phyloP scores from a whole-genome alignment of 2,113 vertebrate species.

The Fukomys damarensis region DNA sequence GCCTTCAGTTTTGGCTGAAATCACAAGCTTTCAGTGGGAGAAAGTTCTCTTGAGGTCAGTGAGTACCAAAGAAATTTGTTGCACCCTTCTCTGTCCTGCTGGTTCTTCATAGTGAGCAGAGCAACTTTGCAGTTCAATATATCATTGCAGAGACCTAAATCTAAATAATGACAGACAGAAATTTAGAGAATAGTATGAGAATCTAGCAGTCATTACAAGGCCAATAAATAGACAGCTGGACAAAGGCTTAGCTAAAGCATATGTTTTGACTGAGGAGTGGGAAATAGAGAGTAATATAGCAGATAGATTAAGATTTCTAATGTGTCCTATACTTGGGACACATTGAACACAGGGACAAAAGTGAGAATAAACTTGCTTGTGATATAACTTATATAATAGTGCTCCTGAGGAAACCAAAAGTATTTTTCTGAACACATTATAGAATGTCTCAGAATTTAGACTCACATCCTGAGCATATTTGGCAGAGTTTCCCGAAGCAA shows the following conservation, averaged over 20 bases:
- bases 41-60: background rate
- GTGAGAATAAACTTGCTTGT: background rate
- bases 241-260: background rate
- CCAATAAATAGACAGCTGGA: background rate
- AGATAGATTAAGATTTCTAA: background rate
- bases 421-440: conserved; percentile 11
- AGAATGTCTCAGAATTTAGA: background rate
- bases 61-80: background rate
- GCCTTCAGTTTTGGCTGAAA: background rate
- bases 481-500: conserved; percentile 29
- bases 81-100: background rate
- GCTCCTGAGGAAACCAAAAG: background rate
- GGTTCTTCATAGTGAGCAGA: background rate
- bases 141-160: background rate
- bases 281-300: background rate
- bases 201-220: background rate
- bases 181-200: background rate
- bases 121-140: background rate
- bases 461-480: conserved; percentile 28
- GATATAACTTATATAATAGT: background rate
- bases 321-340: background rate
- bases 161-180: background rate
- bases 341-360: background rate
- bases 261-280: background rate
- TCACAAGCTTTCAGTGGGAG: background rate